phyloP scores from a whole-genome alignment of 1,140 invertebrate genomes.

The Drosophila equinoxialis region DNA sequence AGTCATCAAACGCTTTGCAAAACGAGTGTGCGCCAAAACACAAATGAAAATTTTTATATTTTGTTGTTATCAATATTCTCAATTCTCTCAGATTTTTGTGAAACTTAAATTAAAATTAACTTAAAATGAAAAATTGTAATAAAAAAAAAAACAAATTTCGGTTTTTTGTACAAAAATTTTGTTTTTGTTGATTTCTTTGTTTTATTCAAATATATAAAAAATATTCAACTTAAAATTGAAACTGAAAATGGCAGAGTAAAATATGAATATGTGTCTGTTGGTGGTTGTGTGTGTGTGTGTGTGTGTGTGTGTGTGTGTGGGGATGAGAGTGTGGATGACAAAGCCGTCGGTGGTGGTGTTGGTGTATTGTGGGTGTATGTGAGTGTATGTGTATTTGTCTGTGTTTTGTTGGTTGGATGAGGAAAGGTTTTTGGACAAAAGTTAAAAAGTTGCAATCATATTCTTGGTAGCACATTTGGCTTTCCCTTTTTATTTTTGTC shows the following conservation, averaged over 20 bases:
- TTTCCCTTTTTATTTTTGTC: neutral
- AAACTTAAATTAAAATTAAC: conserved; percentile 23
- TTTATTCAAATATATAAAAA: neutral
- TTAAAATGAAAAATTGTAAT: conserved; percentile 13
- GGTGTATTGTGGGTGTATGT: conserved; percentile 25
- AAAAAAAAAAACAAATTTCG: conserved; percentile 1
- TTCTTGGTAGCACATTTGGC: neutral
- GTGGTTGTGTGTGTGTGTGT: neutral
- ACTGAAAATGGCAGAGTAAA: conserved; percentile 11
- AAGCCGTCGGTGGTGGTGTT: conserved; percentile 56
- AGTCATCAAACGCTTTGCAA: conserved; percentile 76
- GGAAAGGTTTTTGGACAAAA: neutral
- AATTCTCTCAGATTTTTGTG: conserved; percentile 24
- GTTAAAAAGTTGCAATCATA: conserved; percentile 13
- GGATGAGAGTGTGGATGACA: conserved; percentile 47
- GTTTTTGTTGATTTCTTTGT: neutral
- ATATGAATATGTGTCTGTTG: neutral
- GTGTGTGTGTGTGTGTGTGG: conserved; percentile 22
- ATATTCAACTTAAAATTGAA: neutral
- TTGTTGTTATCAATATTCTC: neutral
- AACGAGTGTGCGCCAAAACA: conserved; percentile 76
- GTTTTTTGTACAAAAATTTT: neutral
- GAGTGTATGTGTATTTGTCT: conserved; percentile 37
- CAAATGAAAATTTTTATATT: conserved; percentile 39
- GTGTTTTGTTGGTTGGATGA: conserved; percentile 21